Evolutionary conservation across 1,140 invertebrate species (phyloP).

Genomic region (Temnothorax curvispinosus): DNA sequence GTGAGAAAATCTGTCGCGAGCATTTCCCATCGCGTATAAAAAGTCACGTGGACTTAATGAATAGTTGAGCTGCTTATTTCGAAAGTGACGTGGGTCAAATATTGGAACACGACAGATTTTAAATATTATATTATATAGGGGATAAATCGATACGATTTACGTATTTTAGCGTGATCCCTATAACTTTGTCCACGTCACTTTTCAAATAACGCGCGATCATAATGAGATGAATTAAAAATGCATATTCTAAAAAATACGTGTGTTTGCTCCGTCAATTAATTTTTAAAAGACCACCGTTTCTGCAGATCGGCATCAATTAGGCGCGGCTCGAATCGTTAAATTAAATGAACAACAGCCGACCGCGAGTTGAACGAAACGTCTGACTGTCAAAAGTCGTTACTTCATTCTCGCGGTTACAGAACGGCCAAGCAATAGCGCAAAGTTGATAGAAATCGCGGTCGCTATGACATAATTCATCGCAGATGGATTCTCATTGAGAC

Average conservation of each 20-base stretch:
- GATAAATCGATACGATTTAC: slow-evolving; percentile 21
- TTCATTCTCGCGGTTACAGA: background rate
- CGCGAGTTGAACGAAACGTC: background rate
- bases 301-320: slow-evolving; percentile 26
- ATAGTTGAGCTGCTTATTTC: slow-evolving; percentile 10
- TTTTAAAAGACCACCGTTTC: background rate
- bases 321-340: slow-evolving; percentile 11
- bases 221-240: background rate
- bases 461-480: background rate
- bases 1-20: slow-evolving; percentile 5
- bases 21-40: slow-evolving; percentile 26
- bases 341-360: slow-evolving; percentile 22
- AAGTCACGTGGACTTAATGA: background rate
- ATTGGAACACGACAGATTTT: background rate
- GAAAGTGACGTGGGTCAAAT: slow-evolving; percentile 12
- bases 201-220: background rate
- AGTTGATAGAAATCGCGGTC: background rate
- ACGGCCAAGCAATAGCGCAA: background rate
- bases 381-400: slow-evolving; percentile 27
- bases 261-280: slow-evolving; percentile 12
- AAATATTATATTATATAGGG: background rate
- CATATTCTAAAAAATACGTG: background rate
- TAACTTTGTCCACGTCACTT: background rate
- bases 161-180: background rate
- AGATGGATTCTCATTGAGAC: background rate